phyloP scores from a whole-genome alignment of 2,797 vertebrate genomes.

The Peromyscus nudipes region DNA sequence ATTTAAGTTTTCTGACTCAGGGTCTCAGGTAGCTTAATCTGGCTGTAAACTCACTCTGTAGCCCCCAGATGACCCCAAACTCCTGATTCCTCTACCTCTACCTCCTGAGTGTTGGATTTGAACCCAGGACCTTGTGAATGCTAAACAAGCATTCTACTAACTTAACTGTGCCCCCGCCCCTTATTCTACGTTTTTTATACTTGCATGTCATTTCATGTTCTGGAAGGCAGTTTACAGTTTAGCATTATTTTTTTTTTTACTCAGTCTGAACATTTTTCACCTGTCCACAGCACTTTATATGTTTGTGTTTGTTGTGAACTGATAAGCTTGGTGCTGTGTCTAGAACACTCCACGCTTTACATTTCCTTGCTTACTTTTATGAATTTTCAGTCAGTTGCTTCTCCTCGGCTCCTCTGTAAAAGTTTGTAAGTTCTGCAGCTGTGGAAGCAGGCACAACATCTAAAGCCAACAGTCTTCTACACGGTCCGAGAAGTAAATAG shows the following conservation, averaged over 20 bases:
- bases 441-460: not conserved
- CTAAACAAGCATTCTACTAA: not conserved
- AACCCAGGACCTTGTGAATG: not conserved
- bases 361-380: not conserved
- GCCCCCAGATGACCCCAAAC: not conserved
- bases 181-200: not conserved
- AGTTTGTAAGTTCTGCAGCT: not conserved
- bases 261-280: not conserved
- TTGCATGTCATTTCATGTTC: not conserved
- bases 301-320: not conserved
- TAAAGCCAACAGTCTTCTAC: not conserved
- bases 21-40: not conserved
- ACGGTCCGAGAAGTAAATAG: conserved; percentile 7
- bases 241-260: not conserved
- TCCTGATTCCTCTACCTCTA: not conserved
- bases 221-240: not conserved
- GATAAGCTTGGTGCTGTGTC: not conserved
- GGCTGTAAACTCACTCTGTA: not conserved
- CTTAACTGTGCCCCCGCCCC: not conserved
- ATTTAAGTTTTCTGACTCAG: not conserved
- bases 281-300: not conserved
- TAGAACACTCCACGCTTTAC: not conserved
- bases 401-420: not conserved
- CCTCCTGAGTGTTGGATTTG: not conserved
- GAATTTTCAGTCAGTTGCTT: not conserved